These are phyloP conservation scores for Asbolus verrucosus DNA, from an alignment of 1,140 invertebrate genomes.

Conservation along the genomic window DNA sequence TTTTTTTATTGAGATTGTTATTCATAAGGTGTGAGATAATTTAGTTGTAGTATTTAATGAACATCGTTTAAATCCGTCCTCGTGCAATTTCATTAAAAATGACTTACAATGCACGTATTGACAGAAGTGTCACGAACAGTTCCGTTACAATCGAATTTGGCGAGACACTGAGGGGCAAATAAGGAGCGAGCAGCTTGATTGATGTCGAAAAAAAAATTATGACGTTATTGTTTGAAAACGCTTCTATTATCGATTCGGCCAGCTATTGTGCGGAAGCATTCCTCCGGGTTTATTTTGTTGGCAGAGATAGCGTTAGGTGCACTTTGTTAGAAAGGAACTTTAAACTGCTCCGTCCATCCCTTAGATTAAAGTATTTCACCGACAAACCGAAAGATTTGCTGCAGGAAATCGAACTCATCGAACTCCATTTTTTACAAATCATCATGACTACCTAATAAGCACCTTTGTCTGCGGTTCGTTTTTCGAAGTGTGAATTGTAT, in stretches of 20 bases:
- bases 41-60: background rate
- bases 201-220: conserved; percentile 33
- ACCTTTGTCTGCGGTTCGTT: background rate
- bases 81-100: conserved; percentile 9
- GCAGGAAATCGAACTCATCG: background rate
- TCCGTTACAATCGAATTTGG: conserved; percentile 29
- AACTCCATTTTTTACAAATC: too few relatives aligned
- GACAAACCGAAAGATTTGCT: background rate
- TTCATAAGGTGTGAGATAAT: too few relatives aligned
- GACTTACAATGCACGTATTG: conserved; percentile 20
- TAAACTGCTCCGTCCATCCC: background rate
- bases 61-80: background rate
- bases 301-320: conserved; percentile 23
- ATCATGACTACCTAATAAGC: too few relatives aligned
- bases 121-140: conserved; percentile 30
- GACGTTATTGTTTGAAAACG: conserved; percentile 37
- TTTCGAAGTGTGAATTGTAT: background rate
- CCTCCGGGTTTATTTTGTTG: conserved; percentile 10
- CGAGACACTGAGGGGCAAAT: conserved; percentile 30
- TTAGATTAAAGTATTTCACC: background rate
- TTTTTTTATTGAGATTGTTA: conserved; percentile 9
- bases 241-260: conserved; percentile 23
- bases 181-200: conserved; percentile 23
- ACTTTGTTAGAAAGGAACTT: background rate
- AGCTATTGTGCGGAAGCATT: background rate